Base-by-base conservation (phyloP, 1,140 invertebrate species). In the Bombus balteatus region DNA sequence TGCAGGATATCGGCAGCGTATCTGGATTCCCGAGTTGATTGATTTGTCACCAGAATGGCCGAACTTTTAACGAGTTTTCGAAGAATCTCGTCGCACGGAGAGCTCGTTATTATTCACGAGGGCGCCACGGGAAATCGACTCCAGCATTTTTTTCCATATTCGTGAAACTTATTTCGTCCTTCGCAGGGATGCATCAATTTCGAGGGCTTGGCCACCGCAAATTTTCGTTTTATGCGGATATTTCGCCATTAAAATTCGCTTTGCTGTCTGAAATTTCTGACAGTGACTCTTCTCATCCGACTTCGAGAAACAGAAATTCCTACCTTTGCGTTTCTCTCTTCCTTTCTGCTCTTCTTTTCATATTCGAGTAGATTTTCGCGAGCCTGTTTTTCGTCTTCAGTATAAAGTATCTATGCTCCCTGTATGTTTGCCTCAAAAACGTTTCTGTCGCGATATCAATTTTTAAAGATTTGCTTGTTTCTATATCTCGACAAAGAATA, bases 31-130 rank as follows among this genome's bases (percentile, higher is more conserved):
- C 5, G 37, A 8, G 3, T 39, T 59, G 76, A 85, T 80, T 79
- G 83, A 85, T 85, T 85, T 32, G 83, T 80, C 75, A 68, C 53
- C 34, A 34, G 32, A 13, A 73, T 15, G 68, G 37, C 41, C 32
- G 68, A 85, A 85, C 76, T 85, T 85, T 85, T 85, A 85, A 72
- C 83, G 83, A 85, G 83, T 85, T 85, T 80, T 78, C 81, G 39
- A 80, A 80, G 68, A 65, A 85, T 80, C 41, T 32, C n/a, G 37
- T 65, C n/a, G 53, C 39, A 43, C 22, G 53, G 22, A 22, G 37
- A 22, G 32, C 34, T 39, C 74, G 77, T 72, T 85, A 73, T 80
- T 80, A 80, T 85, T 73, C 83, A 53, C 47, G 47, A 53, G 47
- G 47, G 2, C 18, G 47, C 70, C 10, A 39, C 47, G 59, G 53